These are phyloP conservation scores for Sus cebifrons DNA, from an alignment of 2,797 vertebrate species.

Conservation along the genomic window DNA sequence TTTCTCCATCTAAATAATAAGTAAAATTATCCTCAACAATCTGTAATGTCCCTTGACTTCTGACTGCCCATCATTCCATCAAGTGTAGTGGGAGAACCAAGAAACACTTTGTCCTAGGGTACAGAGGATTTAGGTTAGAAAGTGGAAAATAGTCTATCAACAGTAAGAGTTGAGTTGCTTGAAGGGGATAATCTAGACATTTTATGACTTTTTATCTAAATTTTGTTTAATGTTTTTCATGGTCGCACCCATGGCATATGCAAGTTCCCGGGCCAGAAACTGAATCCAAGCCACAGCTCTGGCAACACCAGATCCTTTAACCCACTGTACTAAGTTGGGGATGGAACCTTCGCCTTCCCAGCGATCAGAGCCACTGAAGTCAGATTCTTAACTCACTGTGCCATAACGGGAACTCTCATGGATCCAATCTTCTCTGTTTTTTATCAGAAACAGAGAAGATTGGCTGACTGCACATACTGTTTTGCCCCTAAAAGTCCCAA, in stretches of 20 bases:
- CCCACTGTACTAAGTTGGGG: no score
- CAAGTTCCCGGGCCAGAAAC: no score
- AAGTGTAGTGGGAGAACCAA: not conserved
- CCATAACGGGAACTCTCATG: no score
- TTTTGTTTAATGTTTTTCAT: not conserved
- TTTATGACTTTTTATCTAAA: not conserved
- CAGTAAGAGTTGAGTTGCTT: not conserved
- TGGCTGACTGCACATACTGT: not conserved
- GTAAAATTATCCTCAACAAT: not conserved
- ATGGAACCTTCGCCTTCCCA: no score
- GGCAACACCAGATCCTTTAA: no score
- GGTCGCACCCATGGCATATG: no score
- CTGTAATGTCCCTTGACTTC: not conserved
- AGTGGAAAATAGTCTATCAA: not conserved
- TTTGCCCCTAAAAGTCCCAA: not conserved
- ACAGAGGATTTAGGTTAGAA: not conserved
- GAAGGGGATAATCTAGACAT: not conserved
- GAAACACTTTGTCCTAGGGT: not conserved
- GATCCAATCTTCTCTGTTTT: not conserved
- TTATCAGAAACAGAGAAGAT: slow-evolving; percentile 25
- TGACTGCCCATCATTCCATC: not conserved
- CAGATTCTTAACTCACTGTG: no score
- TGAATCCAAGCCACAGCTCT: no score
- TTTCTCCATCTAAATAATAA: not conserved
- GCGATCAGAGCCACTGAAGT: no score